Evolutionary conservation across 1,140 invertebrate species (phyloP), one percentile per base, ranked within the genome.

Genomic region (Daktulosphaira vitifoliae): DNA sequence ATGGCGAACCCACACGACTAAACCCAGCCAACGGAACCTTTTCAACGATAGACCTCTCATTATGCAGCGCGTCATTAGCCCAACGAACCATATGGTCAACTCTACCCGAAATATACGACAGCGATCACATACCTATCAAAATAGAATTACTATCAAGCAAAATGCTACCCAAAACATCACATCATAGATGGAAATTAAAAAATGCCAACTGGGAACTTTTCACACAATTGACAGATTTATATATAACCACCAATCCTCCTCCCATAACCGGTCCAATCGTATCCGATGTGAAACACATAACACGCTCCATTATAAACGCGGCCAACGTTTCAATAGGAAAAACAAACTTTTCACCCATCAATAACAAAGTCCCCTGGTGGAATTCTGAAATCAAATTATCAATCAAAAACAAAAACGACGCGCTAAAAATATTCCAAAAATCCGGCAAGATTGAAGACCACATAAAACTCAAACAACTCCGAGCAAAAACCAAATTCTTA

Each of bases 401-500:
- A 13, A 38, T 53, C 33, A 37, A 29, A 22, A 53, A 53, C 18
- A 53, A 53, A 38, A 53, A 53, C 3, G 20, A 25, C 15, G 16
- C 51, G 11, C 37, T 38, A 11, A 53, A 53, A 1, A 53, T 33
- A 38, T 53, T 18, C 9, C 33, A 53, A 53, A 52, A 52, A 33
- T 18, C 23, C 1, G 0, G 33, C 2, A 1, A 13, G 0, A 15
- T 13, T 16, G 9, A 23, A 8, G 26, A 52, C 4, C 26, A 29
- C 5, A 52, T 37, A 2, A 13, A 16, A 20, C 0, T 52, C n/a
- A 52, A 52, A 52, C 26, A 52, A 22, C 8, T 26, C 26, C n/a
- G 50, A 18, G 50, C 50, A 15, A 66, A 62, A 42, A 20, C 66
- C 5, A 67, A 65, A 23, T 53, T 13, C 6, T 25, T 64, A 13